Conservation (phyloP, 1,140 invertebrate genomes). For the Colletes latitarsis region DNA sequence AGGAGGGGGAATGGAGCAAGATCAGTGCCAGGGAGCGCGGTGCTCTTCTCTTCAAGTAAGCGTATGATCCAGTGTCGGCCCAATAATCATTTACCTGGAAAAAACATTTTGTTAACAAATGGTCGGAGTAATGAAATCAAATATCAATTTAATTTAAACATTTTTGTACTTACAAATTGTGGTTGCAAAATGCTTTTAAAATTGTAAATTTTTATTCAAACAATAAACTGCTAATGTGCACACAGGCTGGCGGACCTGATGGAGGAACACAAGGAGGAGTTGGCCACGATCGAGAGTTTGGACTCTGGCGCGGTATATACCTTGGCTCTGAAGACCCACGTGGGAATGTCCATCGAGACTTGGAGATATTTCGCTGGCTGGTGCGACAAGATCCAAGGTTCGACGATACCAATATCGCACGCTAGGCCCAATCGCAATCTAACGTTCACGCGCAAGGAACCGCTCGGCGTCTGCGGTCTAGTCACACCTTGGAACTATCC, state of each 20-base stretch:
- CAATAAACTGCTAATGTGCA: background rate
- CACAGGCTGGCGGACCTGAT: conserved; percentile 94
- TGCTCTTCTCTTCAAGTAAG: conserved; percentile 86
- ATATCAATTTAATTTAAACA: no score
- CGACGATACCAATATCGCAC: conserved; percentile 93
- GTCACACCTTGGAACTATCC: conserved; percentile 99
- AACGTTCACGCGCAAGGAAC: conserved; percentile 93
- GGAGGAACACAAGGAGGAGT: conserved; percentile 95
- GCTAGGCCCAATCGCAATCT: conserved; percentile 95
- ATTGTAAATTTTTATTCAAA: no score
- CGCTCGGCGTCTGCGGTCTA: conserved; percentile 95
- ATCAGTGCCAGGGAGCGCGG: conserved; percentile 92
- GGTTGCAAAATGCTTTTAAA: no score
- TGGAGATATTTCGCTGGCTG: conserved; percentile 97
- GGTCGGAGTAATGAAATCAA: no score
- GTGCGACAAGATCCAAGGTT: conserved; percentile 96
- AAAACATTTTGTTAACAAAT: background rate
- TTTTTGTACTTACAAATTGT: no score
- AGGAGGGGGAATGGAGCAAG: conserved; percentile 93
- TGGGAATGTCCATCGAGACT: conserved; percentile 96
- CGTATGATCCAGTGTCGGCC: background rate
- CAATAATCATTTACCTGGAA: background rate
- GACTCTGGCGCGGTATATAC: conserved; percentile 98
- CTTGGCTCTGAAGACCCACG: conserved; percentile 95
- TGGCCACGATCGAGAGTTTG: conserved; percentile 95